A percentile compares a stretch with the other conserved stretches of the same genome.
Evolutionary conservation across 2,113 vertebrate species (phyloP).

Genomic region (Antigone vipio): DNA sequence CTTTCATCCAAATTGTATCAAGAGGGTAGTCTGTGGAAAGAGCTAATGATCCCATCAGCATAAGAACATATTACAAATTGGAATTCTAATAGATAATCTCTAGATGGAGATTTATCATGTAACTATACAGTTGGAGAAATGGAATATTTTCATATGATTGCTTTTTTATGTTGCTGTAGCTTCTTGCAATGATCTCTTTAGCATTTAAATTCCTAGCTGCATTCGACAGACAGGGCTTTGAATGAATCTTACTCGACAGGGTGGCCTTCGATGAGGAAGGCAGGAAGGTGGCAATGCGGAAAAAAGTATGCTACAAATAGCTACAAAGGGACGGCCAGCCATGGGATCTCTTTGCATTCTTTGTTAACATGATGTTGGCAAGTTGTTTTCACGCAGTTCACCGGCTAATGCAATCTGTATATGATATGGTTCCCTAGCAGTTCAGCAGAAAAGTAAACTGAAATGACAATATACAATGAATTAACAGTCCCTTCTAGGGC

Average conservation of each 20-base stretch:
- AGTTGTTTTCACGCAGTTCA: neutral
- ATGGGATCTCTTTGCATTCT: neutral
- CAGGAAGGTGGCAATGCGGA: neutral
- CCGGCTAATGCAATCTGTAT: neutral
- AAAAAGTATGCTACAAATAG: neutral
- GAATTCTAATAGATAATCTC: slow-evolving; percentile 6
- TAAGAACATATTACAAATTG: neutral
- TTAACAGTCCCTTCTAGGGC: neutral
- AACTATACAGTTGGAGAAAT: slow-evolving; percentile 2
- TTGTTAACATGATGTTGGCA: neutral
- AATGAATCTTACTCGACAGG: neutral
- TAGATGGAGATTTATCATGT: neutral
- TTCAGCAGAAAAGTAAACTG: neutral
- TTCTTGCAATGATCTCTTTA: neutral
- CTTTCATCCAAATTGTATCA: neutral
- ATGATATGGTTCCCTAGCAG: neutral
- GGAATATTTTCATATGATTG: neutral
- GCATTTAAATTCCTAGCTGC: neutral
- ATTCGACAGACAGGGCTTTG: neutral
- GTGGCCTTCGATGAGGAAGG: neutral
- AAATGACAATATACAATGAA: neutral
- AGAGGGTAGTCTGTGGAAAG: neutral
- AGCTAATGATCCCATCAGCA: slow-evolving; percentile 26
- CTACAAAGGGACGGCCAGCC: neutral
- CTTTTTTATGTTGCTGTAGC: neutral